Percentiles rank a stretch among this genome's conserved stretches.
Evolutionary conservation across 2,888 invertebrate genomes (phyloP).

Genomic region (Eupsilia transversa): DNA sequence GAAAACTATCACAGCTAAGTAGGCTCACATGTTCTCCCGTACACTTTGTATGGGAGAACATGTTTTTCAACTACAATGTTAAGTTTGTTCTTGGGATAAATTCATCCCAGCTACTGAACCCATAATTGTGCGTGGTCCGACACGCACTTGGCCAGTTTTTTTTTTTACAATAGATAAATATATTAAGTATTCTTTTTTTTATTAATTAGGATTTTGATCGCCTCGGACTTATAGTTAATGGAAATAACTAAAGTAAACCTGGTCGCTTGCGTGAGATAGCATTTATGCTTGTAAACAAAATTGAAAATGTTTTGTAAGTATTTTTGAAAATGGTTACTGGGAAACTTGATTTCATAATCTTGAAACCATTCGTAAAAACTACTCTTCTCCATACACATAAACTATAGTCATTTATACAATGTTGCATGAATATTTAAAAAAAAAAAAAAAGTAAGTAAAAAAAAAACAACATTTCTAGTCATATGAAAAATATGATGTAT

Average conservation of each 20-base stretch:
- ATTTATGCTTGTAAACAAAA: constrained; percentile 24
- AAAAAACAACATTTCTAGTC: not conserved
- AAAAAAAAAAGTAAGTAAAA: not conserved
- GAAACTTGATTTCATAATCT: not conserved
- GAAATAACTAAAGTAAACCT: constrained; percentile 21
- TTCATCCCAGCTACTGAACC: too few relatives aligned
- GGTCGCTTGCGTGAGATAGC: constrained; percentile 7
- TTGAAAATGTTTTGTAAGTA: constrained; percentile 50
- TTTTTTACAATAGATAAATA: too few relatives aligned
- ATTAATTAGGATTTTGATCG: constrained; percentile 38
- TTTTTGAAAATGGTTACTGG: constrained; percentile 25
- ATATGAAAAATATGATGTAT: not conserved
- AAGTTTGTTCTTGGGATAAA: too few relatives aligned
- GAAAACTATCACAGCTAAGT: too few relatives aligned
- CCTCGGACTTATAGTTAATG: constrained; percentile 33
- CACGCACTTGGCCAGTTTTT: too few relatives aligned
- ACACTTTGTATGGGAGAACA: too few relatives aligned
- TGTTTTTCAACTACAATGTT: too few relatives aligned
- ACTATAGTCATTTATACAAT: not conserved
- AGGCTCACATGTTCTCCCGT: too few relatives aligned
- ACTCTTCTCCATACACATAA: constrained; percentile 9
- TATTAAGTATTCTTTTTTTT: constrained; percentile 13
- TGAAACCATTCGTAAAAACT: not conserved
- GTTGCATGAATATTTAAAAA: too few relatives aligned
- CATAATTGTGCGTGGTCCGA: too few relatives aligned